phyloP scores from a whole-genome alignment of 2,113 vertebrate species.

The Lonchura striata region DNA sequence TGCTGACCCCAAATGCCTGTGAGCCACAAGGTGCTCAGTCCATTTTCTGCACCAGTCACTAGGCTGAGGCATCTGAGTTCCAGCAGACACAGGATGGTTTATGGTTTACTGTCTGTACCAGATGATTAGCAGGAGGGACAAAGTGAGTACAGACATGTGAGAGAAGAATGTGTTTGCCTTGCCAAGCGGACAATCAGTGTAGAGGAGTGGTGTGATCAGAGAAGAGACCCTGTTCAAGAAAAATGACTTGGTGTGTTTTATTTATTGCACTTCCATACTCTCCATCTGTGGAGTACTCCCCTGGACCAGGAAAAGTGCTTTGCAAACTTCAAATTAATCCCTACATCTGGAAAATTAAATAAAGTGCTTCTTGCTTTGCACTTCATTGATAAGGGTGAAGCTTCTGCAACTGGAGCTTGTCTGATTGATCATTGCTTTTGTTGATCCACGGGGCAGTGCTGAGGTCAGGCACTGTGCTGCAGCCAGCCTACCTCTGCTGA shows the following conservation, averaged over 20 bases:
- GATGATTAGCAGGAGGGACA: background rate
- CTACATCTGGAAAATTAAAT: background rate
- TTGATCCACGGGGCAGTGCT: rapidly evolving
- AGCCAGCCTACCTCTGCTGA: background rate
- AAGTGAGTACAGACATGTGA: background rate
- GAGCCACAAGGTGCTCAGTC: constrained; percentile 13
- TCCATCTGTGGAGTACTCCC: background rate
- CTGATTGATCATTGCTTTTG: background rate
- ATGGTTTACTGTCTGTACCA: background rate
- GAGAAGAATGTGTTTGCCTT: background rate
- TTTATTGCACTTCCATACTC: background rate
- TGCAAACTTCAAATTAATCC: background rate
- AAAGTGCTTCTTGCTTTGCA: background rate
- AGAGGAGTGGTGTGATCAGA: background rate
- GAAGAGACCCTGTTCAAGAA: background rate
- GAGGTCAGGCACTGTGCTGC: rapidly evolving
- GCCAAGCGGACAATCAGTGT: background rate
- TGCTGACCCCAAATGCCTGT: constrained; percentile 1
- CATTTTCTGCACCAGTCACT: constrained; percentile 8
- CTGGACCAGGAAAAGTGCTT: background rate
- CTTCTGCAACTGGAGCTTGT: background rate
- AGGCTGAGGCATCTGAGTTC: background rate
- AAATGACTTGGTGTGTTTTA: background rate
- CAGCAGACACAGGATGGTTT: background rate
- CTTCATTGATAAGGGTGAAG: background rate